Evolutionary conservation across 2,888 invertebrate genomes (phyloP), one percentile per base, ranked within the genome.

Genomic region (Boloria euphrosyne): DNA sequence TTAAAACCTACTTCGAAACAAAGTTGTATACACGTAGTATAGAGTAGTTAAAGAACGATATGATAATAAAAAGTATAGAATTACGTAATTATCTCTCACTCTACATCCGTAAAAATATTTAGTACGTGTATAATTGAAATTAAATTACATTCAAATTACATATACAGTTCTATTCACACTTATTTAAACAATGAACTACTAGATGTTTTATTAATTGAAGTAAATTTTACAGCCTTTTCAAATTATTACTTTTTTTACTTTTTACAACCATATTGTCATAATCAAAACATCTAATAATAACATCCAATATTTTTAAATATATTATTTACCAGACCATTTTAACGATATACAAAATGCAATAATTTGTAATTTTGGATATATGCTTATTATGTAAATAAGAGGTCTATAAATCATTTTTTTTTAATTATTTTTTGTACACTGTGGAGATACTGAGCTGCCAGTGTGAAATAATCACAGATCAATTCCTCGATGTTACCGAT

Each of bases 371-470:
- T 38, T 38, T 38, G 10, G 10, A 7, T 38, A 7, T 38, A 38
- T 38, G 31, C 18, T 3, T 57, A 22, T 17, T 6, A 44, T 14
- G 44, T 44, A 55, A 22, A 57, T 22, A 50, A 62, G 52, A 44
- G 62, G n/a, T n/a, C n/a, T n/a, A n/a, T n/a, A n/a, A n/a, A n/a
- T n/a, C n/a, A n/a, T n/a, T n/a, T n/a, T n/a, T n/a, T n/a, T n/a
- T n/a, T n/a, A n/a, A n/a, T n/a, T n/a, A n/a, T n/a, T n/a, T n/a
- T n/a, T n/a, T n/a, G n/a, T n/a, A n/a, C n/a, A n/a, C n/a, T n/a
- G n/a, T n/a, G n/a, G n/a, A n/a, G 51, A 43, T 59, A 44, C 44
- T 46, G 31, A 68, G 64, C 67, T 68, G 64, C 67, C 60, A 43
- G 55, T 22, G 22, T 62, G 67, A 47, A 50, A 54, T 60, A 49